Base-by-base conservation (phyloP, 2,797 vertebrate species). In the Lepilemur septentrionalis region DNA sequence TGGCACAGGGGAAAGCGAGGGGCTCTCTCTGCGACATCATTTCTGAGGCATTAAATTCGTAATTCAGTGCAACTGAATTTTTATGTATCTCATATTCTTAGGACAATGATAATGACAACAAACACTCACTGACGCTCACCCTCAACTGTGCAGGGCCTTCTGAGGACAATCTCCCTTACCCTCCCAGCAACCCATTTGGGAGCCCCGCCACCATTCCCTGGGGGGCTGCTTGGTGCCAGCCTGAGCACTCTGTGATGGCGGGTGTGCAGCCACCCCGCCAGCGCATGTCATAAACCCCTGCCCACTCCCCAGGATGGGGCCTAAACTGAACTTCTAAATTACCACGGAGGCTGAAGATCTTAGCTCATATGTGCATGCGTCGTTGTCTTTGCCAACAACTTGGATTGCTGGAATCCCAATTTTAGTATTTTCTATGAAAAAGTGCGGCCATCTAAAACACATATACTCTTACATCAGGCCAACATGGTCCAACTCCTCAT, bases 331-430 rank as follows among this genome's bases (percentile, higher is more conserved):
- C 46, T 50, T 50, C 46, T 75, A 32, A 20, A 75, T 75, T 30
- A 23, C 32, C 17, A 38, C 46, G 3, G 61, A 43, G 35, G n/a
- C 18, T 55, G 25, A 9, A 17, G 65, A 38, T 43, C 28, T 0
- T 2, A 22, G 41, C 30, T 17, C 22, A 1, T 15, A 4, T 0
- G 4, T 15, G 41, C 20, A 43, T 5, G 14, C 13, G 23, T 32
- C 43, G 22, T 22, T 41, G 35, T 78, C 46, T n/a, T 12, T n/a
- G 46, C 15, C 23, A 12, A 72, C 43, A 61, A 2, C 23, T 57
- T 23, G 23, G 55, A 23, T 57, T 57, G 23, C 9, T 0, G 38
- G 25, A 35, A 57, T 10, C 46, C 12, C 73, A 2, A 43, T 9
- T 30, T 61, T 11, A n/a, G 32, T 18, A 28, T 18, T 18, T 38